Evolutionary conservation across 2,797 vertebrate species (phyloP).

Genomic region (Mus minutoides): DNA sequence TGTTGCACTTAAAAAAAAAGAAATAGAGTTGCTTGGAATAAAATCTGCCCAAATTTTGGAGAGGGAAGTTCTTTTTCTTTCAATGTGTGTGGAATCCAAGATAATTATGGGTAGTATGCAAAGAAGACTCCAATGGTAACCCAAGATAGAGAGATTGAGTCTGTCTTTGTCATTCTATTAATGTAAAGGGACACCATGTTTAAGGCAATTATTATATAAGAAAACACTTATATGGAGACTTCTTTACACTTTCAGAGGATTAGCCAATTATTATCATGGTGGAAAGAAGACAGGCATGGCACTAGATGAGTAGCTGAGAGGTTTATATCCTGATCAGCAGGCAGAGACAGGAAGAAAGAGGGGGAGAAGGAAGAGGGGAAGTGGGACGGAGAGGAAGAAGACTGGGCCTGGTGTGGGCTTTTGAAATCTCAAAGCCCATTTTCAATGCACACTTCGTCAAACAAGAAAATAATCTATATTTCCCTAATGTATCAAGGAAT

Average conservation of each 20-base stretch:
- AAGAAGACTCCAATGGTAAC: not conserved
- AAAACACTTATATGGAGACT: not conserved
- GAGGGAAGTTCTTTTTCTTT: not conserved
- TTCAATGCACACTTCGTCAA: not conserved
- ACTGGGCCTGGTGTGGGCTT: not conserved
- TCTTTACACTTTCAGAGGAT: not conserved
- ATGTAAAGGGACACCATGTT: not conserved
- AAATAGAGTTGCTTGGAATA: not conserved
- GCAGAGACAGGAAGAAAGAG: not conserved
- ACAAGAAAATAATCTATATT: not conserved
- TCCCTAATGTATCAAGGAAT: conserved; percentile 1
- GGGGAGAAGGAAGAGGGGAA: not conserved
- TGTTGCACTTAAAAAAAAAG: not conserved
- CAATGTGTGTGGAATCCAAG: not conserved
- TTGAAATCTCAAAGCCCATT: not conserved
- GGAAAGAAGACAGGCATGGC: no score
- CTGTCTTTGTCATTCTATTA: not conserved
- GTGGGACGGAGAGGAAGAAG: not conserved
- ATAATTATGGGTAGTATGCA: not conserved
- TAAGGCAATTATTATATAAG: not conserved
- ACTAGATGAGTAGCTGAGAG: not conserved
- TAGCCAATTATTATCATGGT: not conserved
- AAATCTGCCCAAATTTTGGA: not conserved
- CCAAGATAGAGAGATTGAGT: no score
- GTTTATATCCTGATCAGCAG: no score